A percentile compares a stretch with the other conserved stretches of the same genome.
phyloP scores from a whole-genome alignment of 1,140 invertebrate genomes.

The Drosophila asahinai region DNA sequence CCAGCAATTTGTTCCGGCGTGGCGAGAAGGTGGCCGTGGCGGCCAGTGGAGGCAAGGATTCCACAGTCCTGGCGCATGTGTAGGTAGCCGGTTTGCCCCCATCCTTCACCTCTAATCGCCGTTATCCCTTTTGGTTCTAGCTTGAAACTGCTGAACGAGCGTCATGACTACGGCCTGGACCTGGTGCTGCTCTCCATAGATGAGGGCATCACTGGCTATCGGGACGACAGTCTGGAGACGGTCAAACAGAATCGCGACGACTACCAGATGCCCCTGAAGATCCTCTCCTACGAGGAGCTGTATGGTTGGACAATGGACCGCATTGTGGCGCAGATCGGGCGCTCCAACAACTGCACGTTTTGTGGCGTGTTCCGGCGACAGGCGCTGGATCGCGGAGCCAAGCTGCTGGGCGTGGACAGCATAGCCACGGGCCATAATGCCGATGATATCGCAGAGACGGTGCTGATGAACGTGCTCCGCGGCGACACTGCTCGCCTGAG shows the following conservation, averaged over 20 bases:
- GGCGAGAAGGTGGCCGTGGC: slow-evolving; percentile 97
- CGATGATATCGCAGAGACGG: slow-evolving; percentile 99
- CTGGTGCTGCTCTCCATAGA: slow-evolving; percentile 98
- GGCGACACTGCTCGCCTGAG: slow-evolving; percentile 97
- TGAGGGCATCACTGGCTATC: slow-evolving; percentile 99
- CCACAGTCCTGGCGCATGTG: slow-evolving; percentile 97
- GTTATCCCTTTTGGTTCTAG: slow-evolving; percentile 5
- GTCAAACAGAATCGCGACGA: slow-evolving; percentile 97
- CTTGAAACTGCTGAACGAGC: slow-evolving; percentile 95
- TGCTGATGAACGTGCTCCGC: slow-evolving; percentile 98
- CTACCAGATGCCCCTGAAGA: slow-evolving; percentile 97
- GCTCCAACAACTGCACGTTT: slow-evolving; percentile 99
- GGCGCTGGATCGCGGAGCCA: slow-evolving; percentile 97
- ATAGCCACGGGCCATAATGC: slow-evolving; percentile 99
- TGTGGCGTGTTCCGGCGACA: slow-evolving; percentile 99
- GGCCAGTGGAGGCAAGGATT: slow-evolving; percentile 99
- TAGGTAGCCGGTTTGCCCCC: slow-evolving; percentile 26
- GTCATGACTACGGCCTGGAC: slow-evolving; percentile 96
- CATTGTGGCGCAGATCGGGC: slow-evolving; percentile 97
- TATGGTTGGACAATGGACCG: slow-evolving; percentile 99
- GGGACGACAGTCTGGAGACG: slow-evolving; percentile 99
- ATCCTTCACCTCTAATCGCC: not conserved
- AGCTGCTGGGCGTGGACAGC: slow-evolving; percentile 94
- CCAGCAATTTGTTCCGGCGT: slow-evolving; percentile 93
- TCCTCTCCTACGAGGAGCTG: slow-evolving; percentile 98